Percentiles rank a stretch among this genome's conserved stretches.
These are phyloP conservation scores for Corythucha ciliata DNA, from an alignment of 2,888 invertebrate genomes.

Conservation along the genomic window DNA sequence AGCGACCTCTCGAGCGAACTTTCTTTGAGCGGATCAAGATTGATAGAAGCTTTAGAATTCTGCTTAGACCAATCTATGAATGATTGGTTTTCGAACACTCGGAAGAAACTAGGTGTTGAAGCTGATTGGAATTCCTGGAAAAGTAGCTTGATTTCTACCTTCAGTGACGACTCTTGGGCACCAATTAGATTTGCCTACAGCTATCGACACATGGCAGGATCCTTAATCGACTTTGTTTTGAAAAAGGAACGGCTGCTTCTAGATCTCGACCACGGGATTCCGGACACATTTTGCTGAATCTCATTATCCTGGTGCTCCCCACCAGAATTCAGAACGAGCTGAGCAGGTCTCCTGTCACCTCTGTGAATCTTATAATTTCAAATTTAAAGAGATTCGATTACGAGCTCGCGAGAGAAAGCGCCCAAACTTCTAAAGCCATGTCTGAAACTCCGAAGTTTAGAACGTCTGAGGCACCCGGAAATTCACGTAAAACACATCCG, in stretches of 20 bases:
- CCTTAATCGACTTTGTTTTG: constrained; percentile 8
- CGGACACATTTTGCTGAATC: too few relatives aligned
- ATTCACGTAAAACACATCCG: too few relatives aligned
- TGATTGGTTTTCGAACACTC: constrained; percentile 19
- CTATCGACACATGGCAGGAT: constrained; percentile 10
- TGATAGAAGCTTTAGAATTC: constrained; percentile 7
- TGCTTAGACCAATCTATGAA: constrained; percentile 17
- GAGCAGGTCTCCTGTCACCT: not conserved
- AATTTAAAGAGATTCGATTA: not conserved
- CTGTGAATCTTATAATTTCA: not conserved
- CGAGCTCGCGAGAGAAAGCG: not conserved
- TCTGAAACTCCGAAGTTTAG: too few relatives aligned
- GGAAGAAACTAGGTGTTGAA: constrained; percentile 16
- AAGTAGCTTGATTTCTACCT: constrained; percentile 17
- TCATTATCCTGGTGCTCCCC: not conserved
- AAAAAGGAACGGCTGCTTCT: constrained; percentile 9
- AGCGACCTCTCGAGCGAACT: not conserved
- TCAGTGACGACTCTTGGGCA: constrained; percentile 7
- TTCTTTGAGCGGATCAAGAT: too few relatives aligned
- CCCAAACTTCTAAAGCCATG: too few relatives aligned
- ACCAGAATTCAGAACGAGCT: not conserved
- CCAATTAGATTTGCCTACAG: constrained; percentile 9
- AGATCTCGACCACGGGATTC: constrained; percentile 13
- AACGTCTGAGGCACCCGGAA: too few relatives aligned
- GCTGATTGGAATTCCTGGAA: constrained; percentile 17